Evolutionary conservation across 2,888 invertebrate genomes (phyloP), one percentile per base, ranked within the genome.

Genomic region (Cotesia congregata): DNA sequence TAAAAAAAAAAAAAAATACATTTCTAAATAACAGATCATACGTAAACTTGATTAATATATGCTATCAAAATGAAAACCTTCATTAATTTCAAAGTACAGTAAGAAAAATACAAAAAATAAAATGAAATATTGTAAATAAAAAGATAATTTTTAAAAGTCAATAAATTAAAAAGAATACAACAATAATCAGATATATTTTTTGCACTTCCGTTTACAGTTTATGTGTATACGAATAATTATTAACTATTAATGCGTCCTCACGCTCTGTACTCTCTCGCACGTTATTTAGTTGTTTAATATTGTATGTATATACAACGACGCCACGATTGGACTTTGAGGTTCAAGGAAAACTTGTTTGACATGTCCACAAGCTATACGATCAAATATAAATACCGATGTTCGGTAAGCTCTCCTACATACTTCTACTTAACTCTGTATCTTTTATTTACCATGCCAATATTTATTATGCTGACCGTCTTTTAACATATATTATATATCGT

Each of bases 301-400:
- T 17, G 9, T 62, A 60, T 60, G 62, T 30, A 60, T 30, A 60
- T 61, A 4, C 39, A 62, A 61, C 60, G 39, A 61, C 62, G 38
- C 6, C 17, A 72, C 40, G 60, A 15, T 41, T 50, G 68, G 39
- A 61, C 50, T 81, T 81, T 87, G 86, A 87, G 85, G 87, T 86
- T 87, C 87, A 87, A 87, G 87, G 87, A 84, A 85, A 86, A 84
- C 86, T 81, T 83, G 77, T 76, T 79, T 79, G 30, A 12, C 4
- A 12, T 50, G 50, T 50, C 12, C 2, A 50, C 12, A 50, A 50
- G 50, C 50, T 50, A 12, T 50, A 50, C 9, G 50, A 50, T 50
- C 38, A 72, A 74, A 30, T 20, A 15, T 1, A 38, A 30, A 75
- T 30, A 30, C 30, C 30, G 30, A 30, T 59, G 60, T 68, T 50